phyloP scores from a whole-genome alignment of 2,797 vertebrate genomes.

The Falco novaeseelandiae region DNA sequence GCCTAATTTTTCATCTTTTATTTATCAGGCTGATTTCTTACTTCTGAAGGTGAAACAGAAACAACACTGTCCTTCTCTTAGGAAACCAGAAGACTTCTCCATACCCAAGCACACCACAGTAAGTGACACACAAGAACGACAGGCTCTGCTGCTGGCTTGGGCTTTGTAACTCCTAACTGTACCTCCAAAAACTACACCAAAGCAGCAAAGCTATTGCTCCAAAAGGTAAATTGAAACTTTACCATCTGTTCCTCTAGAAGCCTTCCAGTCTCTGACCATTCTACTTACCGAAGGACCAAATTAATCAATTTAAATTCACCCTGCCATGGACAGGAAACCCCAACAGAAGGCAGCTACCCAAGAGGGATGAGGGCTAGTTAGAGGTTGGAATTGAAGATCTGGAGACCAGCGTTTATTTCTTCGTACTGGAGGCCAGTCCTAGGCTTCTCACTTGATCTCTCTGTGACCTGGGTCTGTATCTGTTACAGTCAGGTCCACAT shows the following conservation, averaged over 20 bases:
- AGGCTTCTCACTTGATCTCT: neutral
- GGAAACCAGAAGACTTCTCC: neutral
- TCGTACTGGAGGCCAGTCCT: neutral
- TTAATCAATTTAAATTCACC: neutral
- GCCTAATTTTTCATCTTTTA: neutral
- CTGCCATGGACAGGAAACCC: neutral
- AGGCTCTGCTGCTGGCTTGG: neutral
- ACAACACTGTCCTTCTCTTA: neutral
- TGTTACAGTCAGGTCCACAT: neutral
- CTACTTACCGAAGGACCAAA: neutral
- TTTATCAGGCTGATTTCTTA: neutral
- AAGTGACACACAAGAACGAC: neutral
- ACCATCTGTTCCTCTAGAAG: neutral
- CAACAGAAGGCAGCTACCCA: neutral
- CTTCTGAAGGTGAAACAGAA: neutral
- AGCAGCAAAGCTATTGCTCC: neutral
- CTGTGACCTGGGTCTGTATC: neutral
- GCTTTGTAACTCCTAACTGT: neutral
- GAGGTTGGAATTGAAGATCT: neutral
- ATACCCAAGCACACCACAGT: neutral
- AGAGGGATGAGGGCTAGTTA: neutral
- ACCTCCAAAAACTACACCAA: neutral
- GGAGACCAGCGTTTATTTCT: neutral
- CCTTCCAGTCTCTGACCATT: neutral
- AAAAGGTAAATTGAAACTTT: neutral